These are phyloP conservation scores for Anagyrus pseudococci DNA, from an alignment of 2,888 invertebrate species.

Conservation along the genomic window DNA sequence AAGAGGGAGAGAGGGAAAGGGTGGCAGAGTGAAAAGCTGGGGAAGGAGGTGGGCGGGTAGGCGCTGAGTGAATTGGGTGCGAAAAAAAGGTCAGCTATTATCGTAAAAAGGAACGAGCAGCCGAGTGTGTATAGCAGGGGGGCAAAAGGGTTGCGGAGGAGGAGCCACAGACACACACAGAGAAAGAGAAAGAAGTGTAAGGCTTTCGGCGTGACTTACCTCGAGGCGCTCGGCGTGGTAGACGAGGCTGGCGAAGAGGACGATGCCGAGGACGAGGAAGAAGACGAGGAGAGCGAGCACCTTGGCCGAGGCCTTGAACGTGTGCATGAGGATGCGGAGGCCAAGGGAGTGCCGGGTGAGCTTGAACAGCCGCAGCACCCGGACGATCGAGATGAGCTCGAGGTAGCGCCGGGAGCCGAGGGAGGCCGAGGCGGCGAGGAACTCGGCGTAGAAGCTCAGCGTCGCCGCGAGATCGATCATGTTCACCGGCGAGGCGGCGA, in stretches of 20 bases:
- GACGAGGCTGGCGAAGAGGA: conserved; percentile 95
- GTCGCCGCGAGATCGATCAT: conserved; percentile 99
- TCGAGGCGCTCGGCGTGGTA: conserved; percentile 97
- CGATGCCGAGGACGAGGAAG: conserved; percentile 95
- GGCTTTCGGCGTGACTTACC: no score
- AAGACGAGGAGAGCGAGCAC: conserved; percentile 95
- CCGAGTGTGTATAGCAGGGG: no score
- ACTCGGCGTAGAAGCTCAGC: conserved; percentile 97
- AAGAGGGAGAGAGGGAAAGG: no score
- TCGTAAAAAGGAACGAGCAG: no score
- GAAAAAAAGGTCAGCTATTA: no score
- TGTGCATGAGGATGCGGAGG: conserved; percentile 97
- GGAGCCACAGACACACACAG: no score
- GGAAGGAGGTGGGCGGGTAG: no score
- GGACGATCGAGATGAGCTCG: conserved; percentile 96
- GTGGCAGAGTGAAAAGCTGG: no score
- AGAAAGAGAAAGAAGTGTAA: no score
- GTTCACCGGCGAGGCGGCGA: conserved; percentile 95
- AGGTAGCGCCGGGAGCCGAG: conserved; percentile 88
- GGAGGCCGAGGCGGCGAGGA: conserved; percentile 82
- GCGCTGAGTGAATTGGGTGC: no score
- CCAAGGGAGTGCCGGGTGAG: conserved; percentile 96
- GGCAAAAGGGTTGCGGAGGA: no score
- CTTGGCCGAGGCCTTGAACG: conserved; percentile 95
- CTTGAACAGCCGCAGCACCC: conserved; percentile 97